Conservation (phyloP, 1,140 invertebrate species). For the Drosophila prosaltans region DNA sequence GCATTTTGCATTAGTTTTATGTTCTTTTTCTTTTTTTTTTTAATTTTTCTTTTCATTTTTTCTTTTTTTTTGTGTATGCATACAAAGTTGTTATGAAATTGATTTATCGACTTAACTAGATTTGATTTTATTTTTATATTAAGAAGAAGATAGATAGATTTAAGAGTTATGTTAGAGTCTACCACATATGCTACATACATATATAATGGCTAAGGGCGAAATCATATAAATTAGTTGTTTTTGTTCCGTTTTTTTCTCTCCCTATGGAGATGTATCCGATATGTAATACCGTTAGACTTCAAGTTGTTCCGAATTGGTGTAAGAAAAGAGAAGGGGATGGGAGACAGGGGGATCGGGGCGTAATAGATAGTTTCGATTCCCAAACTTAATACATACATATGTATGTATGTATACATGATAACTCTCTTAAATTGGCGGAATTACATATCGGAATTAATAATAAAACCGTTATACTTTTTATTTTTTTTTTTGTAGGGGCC, state of each 20-base stretch:
- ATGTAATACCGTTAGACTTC: not conserved
- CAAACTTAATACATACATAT: no score
- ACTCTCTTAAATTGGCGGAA: not conserved
- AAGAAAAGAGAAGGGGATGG: not conserved
- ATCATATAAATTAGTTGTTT: slow-evolving; percentile 6
- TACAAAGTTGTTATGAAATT: slow-evolving; percentile 1
- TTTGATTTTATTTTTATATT: not conserved
- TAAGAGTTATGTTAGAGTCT: slow-evolving; percentile 5
- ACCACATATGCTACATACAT: slow-evolving; percentile 5
- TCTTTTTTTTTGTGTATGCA: slow-evolving; percentile 19
- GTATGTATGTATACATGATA: no score
- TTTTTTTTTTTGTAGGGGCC: slow-evolving; percentile 26
- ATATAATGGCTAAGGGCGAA: slow-evolving; percentile 7
- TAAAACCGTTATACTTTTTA: not conserved
- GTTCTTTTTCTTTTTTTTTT: no score
- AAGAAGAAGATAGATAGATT: slow-evolving; percentile 1
- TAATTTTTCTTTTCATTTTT: not conserved
- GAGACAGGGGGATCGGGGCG: not conserved
- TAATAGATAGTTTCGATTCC: no score
- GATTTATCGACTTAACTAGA: not conserved
- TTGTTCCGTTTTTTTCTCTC: not conserved
- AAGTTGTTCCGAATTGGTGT: no score
- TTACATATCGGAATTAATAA: not conserved
- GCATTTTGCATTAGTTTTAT: no score
- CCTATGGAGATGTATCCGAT: not conserved